phyloP scores from a whole-genome alignment of 2,888 invertebrate species.

The Hesperia comma region DNA sequence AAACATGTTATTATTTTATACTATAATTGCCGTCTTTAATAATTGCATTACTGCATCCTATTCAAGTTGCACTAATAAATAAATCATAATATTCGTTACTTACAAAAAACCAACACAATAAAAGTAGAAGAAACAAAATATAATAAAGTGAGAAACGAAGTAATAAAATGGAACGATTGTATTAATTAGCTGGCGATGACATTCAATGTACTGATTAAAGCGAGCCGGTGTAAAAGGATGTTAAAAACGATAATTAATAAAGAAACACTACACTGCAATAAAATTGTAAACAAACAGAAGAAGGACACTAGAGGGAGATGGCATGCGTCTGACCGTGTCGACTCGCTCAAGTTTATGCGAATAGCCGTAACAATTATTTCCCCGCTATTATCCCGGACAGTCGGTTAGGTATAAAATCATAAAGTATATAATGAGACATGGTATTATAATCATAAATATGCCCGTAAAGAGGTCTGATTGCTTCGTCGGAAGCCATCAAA shows the following conservation, averaged over 20 bases:
- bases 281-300: constrained; percentile 41
- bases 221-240: constrained; percentile 24
- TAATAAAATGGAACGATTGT: constrained; percentile 29
- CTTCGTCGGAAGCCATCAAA: constrained; percentile 82
- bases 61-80: too few species aligned
- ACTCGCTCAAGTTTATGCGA: constrained; percentile 59
- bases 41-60: too few species aligned
- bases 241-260: constrained; percentile 42
- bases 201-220: constrained; percentile 33
- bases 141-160: constrained; percentile 14
- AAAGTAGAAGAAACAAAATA: neutral
- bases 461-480: constrained; percentile 81
- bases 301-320: constrained; percentile 40
- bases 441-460: constrained; percentile 84
- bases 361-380: constrained; percentile 70
- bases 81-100: neutral
- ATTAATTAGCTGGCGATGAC: constrained; percentile 37
- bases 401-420: constrained; percentile 78
- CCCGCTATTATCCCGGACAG: constrained; percentile 68
- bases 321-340: constrained; percentile 45
- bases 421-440: constrained; percentile 80
- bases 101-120: neutral
- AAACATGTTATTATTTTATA: too few species aligned
- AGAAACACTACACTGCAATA: constrained; percentile 35
- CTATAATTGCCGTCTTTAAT: too few species aligned